phyloP scores from a whole-genome alignment of 2,888 invertebrate genomes.

The Eudemis profundana region DNA sequence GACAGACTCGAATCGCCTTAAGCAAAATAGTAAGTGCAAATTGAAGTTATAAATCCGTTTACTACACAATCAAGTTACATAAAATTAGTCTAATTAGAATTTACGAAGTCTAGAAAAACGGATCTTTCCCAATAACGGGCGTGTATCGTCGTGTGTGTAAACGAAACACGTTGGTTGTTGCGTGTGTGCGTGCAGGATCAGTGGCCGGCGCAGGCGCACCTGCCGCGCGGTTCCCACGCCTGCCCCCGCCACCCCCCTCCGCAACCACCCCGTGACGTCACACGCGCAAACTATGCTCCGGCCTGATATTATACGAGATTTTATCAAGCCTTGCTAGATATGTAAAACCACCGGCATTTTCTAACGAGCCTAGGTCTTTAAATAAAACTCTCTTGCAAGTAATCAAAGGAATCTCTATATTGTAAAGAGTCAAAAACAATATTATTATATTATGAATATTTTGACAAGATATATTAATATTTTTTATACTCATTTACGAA shows the following conservation, averaged over 20 bases:
- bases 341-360: not conserved
- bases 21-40: no score
- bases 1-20: no score
- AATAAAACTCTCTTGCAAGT: not conserved
- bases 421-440: not conserved
- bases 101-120: constrained; percentile 61
- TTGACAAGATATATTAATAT: no score
- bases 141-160: constrained; percentile 56
- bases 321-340: constrained; percentile 28
- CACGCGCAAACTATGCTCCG: constrained; percentile 70
- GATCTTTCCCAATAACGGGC: constrained; percentile 76
- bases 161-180: constrained; percentile 46
- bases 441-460: not conserved
- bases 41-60: no score
- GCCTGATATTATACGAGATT: constrained; percentile 35
- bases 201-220: constrained; percentile 84
- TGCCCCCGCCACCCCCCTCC: constrained; percentile 60
- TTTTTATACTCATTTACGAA: no score
- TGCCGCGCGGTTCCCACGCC: constrained; percentile 83
- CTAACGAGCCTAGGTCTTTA: not conserved
- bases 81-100: constrained; percentile 41
- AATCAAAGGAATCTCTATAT: not conserved
- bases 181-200: constrained; percentile 81
- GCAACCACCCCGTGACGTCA: constrained; percentile 70
- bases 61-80: not conserved